Evolutionary conservation across 2,888 invertebrate genomes (phyloP), one percentile per base, ranked within the genome.

Genomic region (Steinernema scapterisci): DNA sequence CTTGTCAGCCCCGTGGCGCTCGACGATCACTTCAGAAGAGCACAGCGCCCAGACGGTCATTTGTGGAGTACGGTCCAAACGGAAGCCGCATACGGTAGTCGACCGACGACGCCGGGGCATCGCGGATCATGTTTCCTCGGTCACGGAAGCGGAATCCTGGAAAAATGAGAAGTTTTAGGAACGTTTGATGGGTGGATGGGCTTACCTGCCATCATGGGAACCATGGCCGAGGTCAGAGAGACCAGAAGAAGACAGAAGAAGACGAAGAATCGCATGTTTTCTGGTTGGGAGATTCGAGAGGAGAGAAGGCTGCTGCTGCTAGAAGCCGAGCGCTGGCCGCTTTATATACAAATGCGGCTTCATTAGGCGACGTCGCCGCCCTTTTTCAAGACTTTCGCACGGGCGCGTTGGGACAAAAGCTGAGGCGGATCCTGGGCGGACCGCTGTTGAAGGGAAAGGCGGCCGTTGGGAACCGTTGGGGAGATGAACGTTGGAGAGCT

Each of bases 31-130:
- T 16, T 54, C 13, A 54, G 54, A 54, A 54, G 5, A 54, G 54
- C 19, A 54, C 25, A 6, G 54, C 54, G 2, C 54, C 54, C 5
- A 7, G 16, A 19, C 48, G 48, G 19, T 48, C 48, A 23, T 25
- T 54, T 21, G 54, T 23, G 23, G 54, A 54, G 21, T 54, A 54
- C 23, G 54, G 54, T 19, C 54, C 54, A 25, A 54, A 54, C 2
- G 54, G 54, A 54, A 54, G 54, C 11, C 54, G 54, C 54, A 54
- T 54, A 54, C 54, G 54, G 54, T 54, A 54, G 54, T 16, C 54
- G 23, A 21, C 16, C 16, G 54, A 19, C 21, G 54, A 54, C 13
- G 54, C 5, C 2, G 54, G 54, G 5, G 23, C 54, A 3, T 19
- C 21, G 5, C 54, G 54, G 25, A 54, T 13, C 21, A 54, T 2